These are phyloP conservation scores for Cardinalis cardinalis DNA, from an alignment of 2,113 vertebrate genomes.

Conservation along the genomic window DNA sequence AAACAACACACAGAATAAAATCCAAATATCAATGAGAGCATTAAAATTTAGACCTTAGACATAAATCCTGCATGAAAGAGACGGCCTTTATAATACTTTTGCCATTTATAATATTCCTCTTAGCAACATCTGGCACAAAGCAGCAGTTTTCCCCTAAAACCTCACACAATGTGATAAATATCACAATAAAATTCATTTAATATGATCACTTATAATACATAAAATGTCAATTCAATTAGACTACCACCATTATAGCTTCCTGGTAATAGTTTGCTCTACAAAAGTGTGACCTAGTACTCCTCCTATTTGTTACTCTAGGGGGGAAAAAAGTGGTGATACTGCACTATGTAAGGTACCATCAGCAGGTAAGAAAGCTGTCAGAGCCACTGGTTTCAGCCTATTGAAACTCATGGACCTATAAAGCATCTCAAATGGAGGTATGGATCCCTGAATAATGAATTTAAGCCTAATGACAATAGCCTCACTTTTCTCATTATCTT, in stretches of 20 bases:
- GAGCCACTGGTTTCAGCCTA: background rate
- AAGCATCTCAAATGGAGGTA: background rate
- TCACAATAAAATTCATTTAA: background rate
- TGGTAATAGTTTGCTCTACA: background rate
- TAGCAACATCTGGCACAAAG: background rate
- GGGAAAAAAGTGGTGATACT: background rate
- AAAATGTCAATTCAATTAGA: conserved; percentile 8
- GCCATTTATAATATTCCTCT: background rate
- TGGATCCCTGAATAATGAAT: conserved; percentile 7
- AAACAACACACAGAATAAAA: background rate
- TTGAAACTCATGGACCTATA: background rate
- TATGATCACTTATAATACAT: background rate
- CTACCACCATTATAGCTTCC: background rate
- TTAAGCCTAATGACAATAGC: conserved; percentile 34
- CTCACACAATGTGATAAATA: background rate
- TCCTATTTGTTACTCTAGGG: background rate
- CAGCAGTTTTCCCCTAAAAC: background rate
- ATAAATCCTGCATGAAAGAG: background rate
- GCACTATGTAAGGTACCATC: background rate
- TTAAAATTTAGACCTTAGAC: background rate
- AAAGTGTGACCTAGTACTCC: background rate
- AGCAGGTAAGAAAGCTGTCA: background rate
- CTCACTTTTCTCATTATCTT: conserved; percentile 24
- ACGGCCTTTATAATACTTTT: background rate
- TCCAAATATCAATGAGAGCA: background rate